These are phyloP conservation scores for Tragelaphus scriptus DNA, from an alignment of 2,113 vertebrate species.

Conservation along the genomic window DNA sequence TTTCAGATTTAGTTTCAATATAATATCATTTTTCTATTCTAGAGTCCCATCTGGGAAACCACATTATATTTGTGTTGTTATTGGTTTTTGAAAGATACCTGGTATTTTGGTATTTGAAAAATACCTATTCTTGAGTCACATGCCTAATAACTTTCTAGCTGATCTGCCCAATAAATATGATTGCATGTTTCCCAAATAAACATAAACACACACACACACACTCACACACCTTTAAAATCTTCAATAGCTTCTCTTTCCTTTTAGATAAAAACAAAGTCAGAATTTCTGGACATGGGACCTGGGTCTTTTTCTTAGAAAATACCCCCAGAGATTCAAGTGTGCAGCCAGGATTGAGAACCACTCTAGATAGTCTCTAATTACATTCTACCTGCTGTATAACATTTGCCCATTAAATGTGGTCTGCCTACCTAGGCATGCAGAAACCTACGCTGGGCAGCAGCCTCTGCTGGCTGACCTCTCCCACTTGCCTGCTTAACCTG, in stretches of 20 bases:
- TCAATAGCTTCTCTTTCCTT: neutral
- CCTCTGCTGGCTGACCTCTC: neutral
- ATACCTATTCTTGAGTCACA: neutral
- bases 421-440: neutral
- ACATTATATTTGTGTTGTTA: neutral
- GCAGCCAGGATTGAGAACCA: neutral
- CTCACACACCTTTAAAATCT: neutral
- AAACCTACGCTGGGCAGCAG: neutral
- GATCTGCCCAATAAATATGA: neutral
- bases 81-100: neutral
- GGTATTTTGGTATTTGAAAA: neutral
- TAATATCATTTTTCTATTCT: neutral
- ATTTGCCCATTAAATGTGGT: neutral
- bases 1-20: neutral
- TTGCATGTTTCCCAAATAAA: neutral
- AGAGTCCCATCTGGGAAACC: neutral
- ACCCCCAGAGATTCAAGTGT: neutral
- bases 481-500: neutral
- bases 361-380: neutral
- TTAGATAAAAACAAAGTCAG: slow-evolving; percentile 10
- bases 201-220: neutral
- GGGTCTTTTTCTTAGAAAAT: neutral
- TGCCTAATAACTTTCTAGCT: neutral
- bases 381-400: neutral
- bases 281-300: neutral